Base-by-base conservation (phyloP, 2,888 invertebrate species). In the Pyrochroa serraticornis region DNA sequence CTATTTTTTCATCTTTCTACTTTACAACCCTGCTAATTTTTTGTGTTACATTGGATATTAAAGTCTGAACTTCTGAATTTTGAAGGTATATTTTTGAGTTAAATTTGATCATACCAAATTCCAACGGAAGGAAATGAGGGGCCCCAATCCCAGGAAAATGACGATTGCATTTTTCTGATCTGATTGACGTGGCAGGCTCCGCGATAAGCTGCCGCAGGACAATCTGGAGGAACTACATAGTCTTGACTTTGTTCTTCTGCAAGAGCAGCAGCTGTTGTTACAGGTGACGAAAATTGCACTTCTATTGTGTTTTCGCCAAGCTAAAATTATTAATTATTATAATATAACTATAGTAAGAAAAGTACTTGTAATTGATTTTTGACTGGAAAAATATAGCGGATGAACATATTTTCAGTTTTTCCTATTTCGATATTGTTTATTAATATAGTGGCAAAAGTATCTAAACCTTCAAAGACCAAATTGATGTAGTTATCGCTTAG, bases 61-160 rank as follows among this genome's bases (percentile, higher is more conserved):
- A n/a, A n/a, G n/a, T n/a, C n/a, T n/a, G n/a, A n/a, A n/a, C n/a
- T n/a, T n/a, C n/a, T n/a, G n/a, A n/a, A n/a, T n/a, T n/a, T n/a
- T n/a, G n/a, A n/a, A n/a, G n/a, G n/a, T n/a, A n/a, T n/a, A n/a
- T n/a, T n/a, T n/a, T n/a, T n/a, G n/a, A n/a, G n/a, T n/a, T n/a
- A n/a, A 45, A 30, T 39, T 9, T 30, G 13, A 34, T 32, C n/a
- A 63, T 83, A 93, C 95, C 97, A 97, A 50, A 99, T 87, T 50
- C 97, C 98, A 64, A 91, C 85, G 0, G 95, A 94, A 0, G 97
- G 94, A 64, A 96, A 93, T 0, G 96, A 92, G 0, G 97, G 94
- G 30, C 97, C 97, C 96, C 96, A 97, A 75, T 96, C 97, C 93
- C 97, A 97, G 33, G 91, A 84, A 76, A 95, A 99, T 0, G 95